phyloP scores from a whole-genome alignment of 2,888 invertebrate species.

The Allacma fusca region DNA sequence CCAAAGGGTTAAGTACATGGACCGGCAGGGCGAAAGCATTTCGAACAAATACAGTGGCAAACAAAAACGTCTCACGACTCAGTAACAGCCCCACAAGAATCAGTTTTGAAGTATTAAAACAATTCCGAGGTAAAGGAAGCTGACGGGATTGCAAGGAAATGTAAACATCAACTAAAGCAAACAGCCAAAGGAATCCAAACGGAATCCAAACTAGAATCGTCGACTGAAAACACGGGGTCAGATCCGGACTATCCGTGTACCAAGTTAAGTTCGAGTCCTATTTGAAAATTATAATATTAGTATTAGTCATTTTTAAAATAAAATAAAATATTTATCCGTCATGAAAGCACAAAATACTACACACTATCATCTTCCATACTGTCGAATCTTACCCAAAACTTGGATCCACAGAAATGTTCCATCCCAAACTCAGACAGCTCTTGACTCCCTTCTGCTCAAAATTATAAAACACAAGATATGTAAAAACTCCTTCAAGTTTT shows the following conservation, averaged over 20 bases:
- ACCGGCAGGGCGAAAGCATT: too few species aligned
- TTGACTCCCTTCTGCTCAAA: too few species aligned
- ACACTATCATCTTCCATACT: background rate
- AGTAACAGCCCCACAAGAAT: too few species aligned
- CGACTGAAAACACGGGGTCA: constrained; percentile 91
- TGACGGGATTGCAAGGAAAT: too few species aligned
- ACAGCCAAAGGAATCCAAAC: constrained; percentile 82
- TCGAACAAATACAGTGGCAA: too few species aligned
- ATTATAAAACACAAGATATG: too few species aligned
- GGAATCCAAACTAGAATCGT: constrained; percentile 90
- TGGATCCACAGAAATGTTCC: constrained; percentile 51
- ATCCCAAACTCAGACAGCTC: constrained; percentile 23
- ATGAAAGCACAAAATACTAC: background rate
- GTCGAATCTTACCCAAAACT: constrained; percentile 49
- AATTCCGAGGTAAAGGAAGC: too few species aligned
- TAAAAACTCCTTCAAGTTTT: too few species aligned
- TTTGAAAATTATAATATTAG: constrained; percentile 30
- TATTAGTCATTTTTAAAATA: constrained; percentile 45
- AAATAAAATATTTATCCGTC: background rate
- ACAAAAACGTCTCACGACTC: too few species aligned
- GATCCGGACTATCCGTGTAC: constrained; percentile 82
- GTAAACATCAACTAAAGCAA: constrained; percentile 63
- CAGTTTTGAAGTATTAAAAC: too few species aligned
- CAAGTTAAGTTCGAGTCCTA: constrained; percentile 81
- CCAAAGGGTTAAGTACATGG: too few species aligned